phyloP scores from a whole-genome alignment of 1,140 invertebrate genomes.

The Mya arenaria region DNA sequence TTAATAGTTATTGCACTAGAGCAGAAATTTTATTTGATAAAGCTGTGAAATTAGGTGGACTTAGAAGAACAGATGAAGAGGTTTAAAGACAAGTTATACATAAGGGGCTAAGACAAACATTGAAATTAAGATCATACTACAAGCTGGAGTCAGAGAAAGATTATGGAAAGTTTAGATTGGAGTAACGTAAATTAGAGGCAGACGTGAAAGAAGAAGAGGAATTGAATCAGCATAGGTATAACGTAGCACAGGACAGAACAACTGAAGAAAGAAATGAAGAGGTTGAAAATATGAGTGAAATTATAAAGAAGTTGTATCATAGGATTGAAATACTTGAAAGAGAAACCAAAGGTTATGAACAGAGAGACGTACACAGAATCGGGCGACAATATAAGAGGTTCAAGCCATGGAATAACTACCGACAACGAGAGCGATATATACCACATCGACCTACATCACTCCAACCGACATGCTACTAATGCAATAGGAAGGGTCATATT shows the following conservation, averaged over 20 bases:
- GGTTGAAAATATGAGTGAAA: not conserved
- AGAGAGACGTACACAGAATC: not conserved
- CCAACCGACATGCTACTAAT: constrained; percentile 1
- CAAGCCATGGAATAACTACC: not conserved
- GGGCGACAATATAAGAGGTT: not conserved
- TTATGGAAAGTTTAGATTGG: not conserved
- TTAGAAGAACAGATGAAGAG: not conserved
- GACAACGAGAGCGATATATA: not conserved
- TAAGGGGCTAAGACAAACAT: not conserved
- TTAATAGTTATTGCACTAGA: no score
- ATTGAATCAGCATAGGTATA: not conserved
- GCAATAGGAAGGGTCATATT: constrained; percentile 12
- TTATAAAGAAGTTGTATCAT: not conserved
- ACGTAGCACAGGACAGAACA: not conserved
- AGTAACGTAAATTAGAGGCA: not conserved
- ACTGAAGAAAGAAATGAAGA: not conserved
- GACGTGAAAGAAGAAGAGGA: not conserved
- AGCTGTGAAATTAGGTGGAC: no score
- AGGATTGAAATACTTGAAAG: not conserved
- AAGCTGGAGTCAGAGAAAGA: not conserved
- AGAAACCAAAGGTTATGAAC: not conserved
- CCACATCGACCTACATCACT: not conserved
- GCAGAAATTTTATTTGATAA: no score
- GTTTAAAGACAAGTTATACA: not conserved
- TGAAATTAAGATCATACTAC: not conserved